A percentile compares a stretch with the other conserved stretches of the same genome.
phyloP scores from a whole-genome alignment of 2,888 invertebrate species.

The Sepiola atlantica region DNA sequence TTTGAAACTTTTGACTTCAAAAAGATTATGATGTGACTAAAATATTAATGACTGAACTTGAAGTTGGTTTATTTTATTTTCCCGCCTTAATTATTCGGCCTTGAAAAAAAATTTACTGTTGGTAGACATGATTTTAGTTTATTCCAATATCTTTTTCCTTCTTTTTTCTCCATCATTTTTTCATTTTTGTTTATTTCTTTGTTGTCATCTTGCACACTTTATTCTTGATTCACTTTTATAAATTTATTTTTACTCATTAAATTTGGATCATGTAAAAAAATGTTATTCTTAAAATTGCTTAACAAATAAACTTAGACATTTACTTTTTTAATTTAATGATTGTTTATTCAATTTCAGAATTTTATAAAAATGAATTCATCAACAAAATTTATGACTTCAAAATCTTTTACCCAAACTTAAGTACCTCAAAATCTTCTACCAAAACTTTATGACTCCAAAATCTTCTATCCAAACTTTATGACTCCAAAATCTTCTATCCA shows the following conservation, averaged over 20 bases:
- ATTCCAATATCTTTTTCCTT: background rate
- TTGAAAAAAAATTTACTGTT: background rate
- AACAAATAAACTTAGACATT: background rate
- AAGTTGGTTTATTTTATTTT: background rate
- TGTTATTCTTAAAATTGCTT: background rate
- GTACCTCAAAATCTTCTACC: background rate
- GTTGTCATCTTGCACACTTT: background rate
- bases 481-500: too few species aligned
- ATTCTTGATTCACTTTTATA: too few species aligned
- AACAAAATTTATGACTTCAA: background rate
- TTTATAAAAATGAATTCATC: background rate
- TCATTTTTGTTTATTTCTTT: background rate
- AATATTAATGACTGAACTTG: background rate
- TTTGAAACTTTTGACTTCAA: background rate
- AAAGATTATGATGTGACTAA: background rate
- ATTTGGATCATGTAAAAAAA: too few species aligned
- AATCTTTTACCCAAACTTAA: background rate
- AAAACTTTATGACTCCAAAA: background rate
- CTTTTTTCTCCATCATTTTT: background rate
- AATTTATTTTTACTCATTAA: too few species aligned
- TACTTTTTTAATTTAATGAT: background rate
- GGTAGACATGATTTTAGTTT: background rate
- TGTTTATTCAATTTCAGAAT: slow-evolving; percentile 8
- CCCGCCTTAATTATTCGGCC: background rate
- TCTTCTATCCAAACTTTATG: too few species aligned